Evolutionary conservation across 1,140 invertebrate genomes (phyloP).

Genomic region (Pseudomyrmex gracilis): DNA sequence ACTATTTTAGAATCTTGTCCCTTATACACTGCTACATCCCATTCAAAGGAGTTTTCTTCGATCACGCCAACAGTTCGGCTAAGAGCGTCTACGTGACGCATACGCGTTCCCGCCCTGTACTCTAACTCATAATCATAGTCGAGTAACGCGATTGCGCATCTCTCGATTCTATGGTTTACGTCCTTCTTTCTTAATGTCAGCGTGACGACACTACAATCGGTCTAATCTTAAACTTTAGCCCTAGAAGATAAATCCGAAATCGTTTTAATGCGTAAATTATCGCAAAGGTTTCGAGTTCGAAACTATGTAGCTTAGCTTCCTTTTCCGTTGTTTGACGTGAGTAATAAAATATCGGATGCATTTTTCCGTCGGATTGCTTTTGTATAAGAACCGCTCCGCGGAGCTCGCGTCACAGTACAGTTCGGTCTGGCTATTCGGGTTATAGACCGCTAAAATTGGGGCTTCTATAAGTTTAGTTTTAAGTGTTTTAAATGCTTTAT

Average conservation of each 20-base stretch:
- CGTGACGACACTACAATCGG: conserved; percentile 19
- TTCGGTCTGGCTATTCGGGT: neutral
- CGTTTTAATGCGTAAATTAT: neutral
- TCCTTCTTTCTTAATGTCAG: conserved; percentile 8
- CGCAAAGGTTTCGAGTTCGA: neutral
- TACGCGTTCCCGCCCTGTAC: neutral
- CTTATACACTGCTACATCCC: neutral
- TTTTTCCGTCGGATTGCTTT: neutral
- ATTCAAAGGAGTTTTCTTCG: conserved; percentile 7
- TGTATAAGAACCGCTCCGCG: neutral
- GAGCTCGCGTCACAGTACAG: neutral
- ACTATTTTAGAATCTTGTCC: neutral
- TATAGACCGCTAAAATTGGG: neutral
- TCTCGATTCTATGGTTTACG: neutral
- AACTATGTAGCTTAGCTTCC: neutral
- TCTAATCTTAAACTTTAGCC: conserved; percentile 26
- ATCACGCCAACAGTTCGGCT: neutral
- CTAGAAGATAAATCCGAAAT: conserved; percentile 24
- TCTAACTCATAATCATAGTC: conserved; percentile 16
- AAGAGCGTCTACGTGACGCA: conserved; percentile 16
- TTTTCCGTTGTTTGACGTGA: neutral
- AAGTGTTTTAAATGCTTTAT: neutral
- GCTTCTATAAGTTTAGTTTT: neutral
- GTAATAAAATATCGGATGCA: neutral
- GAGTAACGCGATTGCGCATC: neutral